phyloP scores from a whole-genome alignment of 2,113 vertebrate species.

The Rhabdomys dilectus region DNA sequence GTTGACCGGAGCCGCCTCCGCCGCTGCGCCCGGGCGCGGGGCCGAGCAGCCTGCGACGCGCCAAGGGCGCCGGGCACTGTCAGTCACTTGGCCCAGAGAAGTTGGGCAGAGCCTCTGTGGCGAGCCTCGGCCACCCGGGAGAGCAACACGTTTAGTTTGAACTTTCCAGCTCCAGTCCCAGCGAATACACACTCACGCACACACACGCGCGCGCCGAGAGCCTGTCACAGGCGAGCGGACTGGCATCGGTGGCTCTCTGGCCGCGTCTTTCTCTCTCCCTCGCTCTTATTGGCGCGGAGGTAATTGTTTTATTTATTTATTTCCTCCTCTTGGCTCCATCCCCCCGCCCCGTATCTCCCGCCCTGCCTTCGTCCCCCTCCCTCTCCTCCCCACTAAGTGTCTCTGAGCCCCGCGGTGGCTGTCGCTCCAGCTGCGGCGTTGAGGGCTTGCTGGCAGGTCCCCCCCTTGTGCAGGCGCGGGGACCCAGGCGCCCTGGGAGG shows the following conservation, averaged over 20 bases:
- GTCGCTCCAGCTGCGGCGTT: constrained; percentile 26
- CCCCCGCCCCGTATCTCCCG: neutral
- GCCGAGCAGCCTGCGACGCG: constrained; percentile 41
- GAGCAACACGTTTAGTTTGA: constrained; percentile 86
- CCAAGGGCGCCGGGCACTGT: constrained; percentile 56
- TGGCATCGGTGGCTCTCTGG: constrained; percentile 64
- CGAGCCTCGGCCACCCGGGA: constrained; percentile 15
- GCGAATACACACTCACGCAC: constrained; percentile 77
- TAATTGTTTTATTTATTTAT: constrained; percentile 87
- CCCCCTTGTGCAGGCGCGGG: constrained; percentile 27
- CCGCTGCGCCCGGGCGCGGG: constrained; percentile 62
- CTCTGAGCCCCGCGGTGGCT: neutral
- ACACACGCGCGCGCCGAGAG: constrained; percentile 43
- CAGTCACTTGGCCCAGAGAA: constrained; percentile 67
- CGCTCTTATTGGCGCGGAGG: constrained; percentile 87
- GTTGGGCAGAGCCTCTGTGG: constrained; percentile 59
- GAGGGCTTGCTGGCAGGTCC: constrained; percentile 19
- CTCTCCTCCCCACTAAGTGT: neutral
- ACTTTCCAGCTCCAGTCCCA: constrained; percentile 85
- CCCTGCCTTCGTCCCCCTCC: neutral
- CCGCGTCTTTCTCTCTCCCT: constrained; percentile 74
- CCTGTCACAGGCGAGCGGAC: constrained; percentile 67
- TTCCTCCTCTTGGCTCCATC: constrained; percentile 67
- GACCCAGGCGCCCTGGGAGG: neutral
- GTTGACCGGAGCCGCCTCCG: neutral